A percentile compares a stretch with the other conserved stretches of the same genome.
Evolutionary conservation across 92 coral and sea anemone genomes (phyloP).

Genomic region (Palythoa grandiflora): DNA sequence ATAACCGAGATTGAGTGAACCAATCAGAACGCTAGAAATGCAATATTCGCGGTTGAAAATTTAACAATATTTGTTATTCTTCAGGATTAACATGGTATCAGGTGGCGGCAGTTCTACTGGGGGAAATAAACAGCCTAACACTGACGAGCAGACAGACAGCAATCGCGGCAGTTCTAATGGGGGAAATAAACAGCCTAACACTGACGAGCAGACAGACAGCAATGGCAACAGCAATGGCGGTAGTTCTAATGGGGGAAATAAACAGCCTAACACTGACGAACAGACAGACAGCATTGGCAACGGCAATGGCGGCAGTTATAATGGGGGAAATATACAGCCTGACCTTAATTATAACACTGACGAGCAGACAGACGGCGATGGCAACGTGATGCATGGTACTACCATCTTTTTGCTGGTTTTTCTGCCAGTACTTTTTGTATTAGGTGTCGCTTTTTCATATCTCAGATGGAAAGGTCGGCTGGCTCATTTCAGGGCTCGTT

Average conservation of each 20-base stretch:
- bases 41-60: no score
- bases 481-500: not conserved
- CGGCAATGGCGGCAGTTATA: not conserved
- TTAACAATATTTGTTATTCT: no score
- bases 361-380: no score
- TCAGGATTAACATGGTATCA: no score
- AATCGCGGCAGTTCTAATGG: not conserved
- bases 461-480: slow-evolving; percentile 37
- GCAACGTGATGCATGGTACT: not conserved
- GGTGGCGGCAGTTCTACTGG: not conserved
- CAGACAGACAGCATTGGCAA: no score
- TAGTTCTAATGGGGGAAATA: not conserved
- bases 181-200: not conserved
- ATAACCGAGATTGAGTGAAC: no score
- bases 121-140: no score
- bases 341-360: no score
- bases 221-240: not conserved
- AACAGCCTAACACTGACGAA: not conserved
- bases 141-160: not conserved
- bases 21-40: no score
- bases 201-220: not conserved
- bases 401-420: slow-evolving; percentile 23
- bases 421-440: slow-evolving; percentile 27
- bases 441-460: slow-evolving; percentile 20
- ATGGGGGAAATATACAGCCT: not conserved